Conservation (phyloP, 2,113 vertebrate genomes). For the Eulemur rufifrons region DNA sequence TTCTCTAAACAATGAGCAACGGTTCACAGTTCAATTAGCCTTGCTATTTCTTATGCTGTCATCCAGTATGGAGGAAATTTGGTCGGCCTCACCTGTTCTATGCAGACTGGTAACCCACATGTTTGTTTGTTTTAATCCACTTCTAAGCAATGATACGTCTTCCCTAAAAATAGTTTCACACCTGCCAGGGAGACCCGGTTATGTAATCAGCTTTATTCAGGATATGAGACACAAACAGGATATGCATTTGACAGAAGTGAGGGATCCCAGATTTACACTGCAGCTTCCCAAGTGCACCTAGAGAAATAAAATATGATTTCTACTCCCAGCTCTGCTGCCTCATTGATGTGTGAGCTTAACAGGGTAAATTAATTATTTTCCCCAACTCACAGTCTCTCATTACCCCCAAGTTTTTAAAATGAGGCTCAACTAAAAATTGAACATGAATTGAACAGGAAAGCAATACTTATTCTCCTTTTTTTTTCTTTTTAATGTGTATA, state of each 20-base stretch:
- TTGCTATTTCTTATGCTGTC: background rate
- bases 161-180: constrained; percentile 69
- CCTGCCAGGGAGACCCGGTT: constrained; percentile 71
- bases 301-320: constrained; percentile 7
- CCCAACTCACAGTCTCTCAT: background rate
- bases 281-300: background rate
- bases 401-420: background rate
- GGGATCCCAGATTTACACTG: constrained; percentile 54
- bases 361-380: background rate
- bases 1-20: background rate
- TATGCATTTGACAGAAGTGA: constrained; percentile 53
- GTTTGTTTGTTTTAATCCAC: constrained; percentile 51
- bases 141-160: constrained; percentile 48
- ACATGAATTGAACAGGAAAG: background rate
- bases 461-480: background rate
- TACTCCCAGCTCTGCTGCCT: background rate
- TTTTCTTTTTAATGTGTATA: background rate
- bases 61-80: background rate
- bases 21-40: background rate
- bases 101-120: constrained; percentile 14
- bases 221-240: constrained; percentile 67
- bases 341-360: background rate
- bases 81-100: constrained; percentile 10
- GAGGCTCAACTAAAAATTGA: background rate
- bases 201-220: constrained; percentile 69